Conservation (phyloP, 2,797 vertebrate species). For the Hipposideros larvatus region DNA sequence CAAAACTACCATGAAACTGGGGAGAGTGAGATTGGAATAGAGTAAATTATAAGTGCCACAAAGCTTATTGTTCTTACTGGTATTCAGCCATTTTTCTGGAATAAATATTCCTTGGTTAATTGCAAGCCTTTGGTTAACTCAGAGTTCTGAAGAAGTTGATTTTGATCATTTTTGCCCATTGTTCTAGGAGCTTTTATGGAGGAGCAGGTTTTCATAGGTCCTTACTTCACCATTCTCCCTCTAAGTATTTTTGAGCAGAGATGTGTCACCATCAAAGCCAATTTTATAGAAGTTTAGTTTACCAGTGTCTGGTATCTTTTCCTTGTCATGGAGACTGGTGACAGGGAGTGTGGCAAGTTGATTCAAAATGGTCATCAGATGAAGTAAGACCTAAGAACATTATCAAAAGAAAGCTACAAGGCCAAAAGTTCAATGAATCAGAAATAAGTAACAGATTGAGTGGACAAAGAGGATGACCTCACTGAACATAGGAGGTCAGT, state of each 20-base stretch:
- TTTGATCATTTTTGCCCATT: conserved; percentile 24
- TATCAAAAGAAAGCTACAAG: background rate
- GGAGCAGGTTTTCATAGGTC: background rate
- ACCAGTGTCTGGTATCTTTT: background rate
- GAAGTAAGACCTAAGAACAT: background rate
- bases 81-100: conserved; percentile 11
- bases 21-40: background rate
- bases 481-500: background rate
- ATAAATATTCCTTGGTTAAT: background rate
- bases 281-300: background rate
- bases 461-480: background rate
- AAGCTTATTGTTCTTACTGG: background rate
- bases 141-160: background rate
- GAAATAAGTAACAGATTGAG: background rate
- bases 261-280: background rate
- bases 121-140: background rate
- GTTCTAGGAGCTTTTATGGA: background rate
- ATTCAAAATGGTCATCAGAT: background rate
- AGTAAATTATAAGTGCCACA: background rate
- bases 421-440: background rate
- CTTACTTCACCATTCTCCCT: background rate
- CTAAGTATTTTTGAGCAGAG: background rate
- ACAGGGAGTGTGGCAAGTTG: background rate
- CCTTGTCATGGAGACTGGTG: background rate
- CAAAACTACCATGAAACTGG: background rate